Base-by-base conservation (phyloP, 2,888 invertebrate species). In the Amblyteles armatorius region DNA sequence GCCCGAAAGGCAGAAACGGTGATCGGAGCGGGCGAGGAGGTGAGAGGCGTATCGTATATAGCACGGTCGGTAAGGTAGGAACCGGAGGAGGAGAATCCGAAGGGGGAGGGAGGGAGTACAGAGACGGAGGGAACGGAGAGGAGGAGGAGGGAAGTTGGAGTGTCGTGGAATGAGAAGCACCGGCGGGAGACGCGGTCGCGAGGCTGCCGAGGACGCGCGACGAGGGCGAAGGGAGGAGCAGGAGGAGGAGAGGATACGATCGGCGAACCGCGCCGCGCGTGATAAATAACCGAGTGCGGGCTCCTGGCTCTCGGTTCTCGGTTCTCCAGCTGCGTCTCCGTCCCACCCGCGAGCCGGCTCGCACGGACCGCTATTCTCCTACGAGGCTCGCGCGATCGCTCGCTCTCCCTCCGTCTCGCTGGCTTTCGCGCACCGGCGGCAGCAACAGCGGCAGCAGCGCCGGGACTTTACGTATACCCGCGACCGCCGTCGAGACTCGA, bases 231-330 rank as follows among this genome's bases (percentile, higher is more conserved):
- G 63, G 44, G 69, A 65, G 77, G 57, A 68, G 69, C 44, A 55
- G 57, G 72, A 67, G 71, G 60, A 48, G 84, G 73, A 57, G 83
- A 86, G 83, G 87, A 88, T 87, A 86, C 88, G 90, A 90, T 88
- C 89, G 88, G 88, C 85, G 87, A 90, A 88, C 87, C 88, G 86
- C 88, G 86, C 87, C 79, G 88, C 88, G 89, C 90, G 89, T 90
- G 89, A 90, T 91, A 90, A 91, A 91, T 91, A 90, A 90, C 88
- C 86, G 87, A 88, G 88, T 87, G 79, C 85, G 84, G 84, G 85
- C 85, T 87, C 79, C 85, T 69, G 83, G 78, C 83, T 79, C 84
- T 81, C 79, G 65, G 84, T 76, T 83, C 84, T 52, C 63, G 74
- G 57, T 73, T 79, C 67, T 57, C 69, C 73, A 36, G 19, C 44